A percentile compares a stretch with the other conserved stretches of the same genome.
phyloP scores from a whole-genome alignment of 2,888 invertebrate species.

The Luperina nickerlii region DNA sequence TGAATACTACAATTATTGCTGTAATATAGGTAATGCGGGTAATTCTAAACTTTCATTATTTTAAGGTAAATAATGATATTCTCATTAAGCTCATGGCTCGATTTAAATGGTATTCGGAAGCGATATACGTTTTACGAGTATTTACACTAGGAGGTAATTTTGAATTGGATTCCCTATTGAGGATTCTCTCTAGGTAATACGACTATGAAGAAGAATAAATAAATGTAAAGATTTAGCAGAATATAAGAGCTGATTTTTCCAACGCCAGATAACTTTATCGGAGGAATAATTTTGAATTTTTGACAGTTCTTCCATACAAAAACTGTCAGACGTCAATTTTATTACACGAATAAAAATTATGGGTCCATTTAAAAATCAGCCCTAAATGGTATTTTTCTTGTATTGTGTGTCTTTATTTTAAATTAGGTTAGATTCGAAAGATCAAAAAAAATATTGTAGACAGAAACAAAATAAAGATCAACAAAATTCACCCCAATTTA shows the following conservation, averaged over 20 bases:
- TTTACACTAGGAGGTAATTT: not conserved
- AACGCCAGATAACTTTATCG: too few species aligned
- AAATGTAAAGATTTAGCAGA: not conserved
- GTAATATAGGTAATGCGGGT: slow-evolving; percentile 51
- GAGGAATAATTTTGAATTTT: too few species aligned
- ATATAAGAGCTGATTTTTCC: too few species aligned
- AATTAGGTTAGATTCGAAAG: not conserved
- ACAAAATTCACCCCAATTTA: not conserved
- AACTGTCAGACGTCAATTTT: too few species aligned
- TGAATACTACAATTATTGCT: slow-evolving; percentile 62
- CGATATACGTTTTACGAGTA: slow-evolving; percentile 4
- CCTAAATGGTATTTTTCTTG: not conserved
- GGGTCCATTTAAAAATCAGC: too few species aligned
- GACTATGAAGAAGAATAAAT: not conserved
- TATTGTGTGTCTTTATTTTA: not conserved
- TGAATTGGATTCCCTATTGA: not conserved
- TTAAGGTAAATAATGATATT: slow-evolving; percentile 30
- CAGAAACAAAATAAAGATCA: not conserved
- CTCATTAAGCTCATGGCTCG: slow-evolving; percentile 22
- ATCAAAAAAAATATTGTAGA: not conserved
- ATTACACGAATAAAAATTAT: too few species aligned
- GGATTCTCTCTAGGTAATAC: not conserved
- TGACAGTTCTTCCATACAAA: too few species aligned
- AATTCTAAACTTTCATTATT: slow-evolving; percentile 54
- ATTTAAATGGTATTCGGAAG: slow-evolving; percentile 30